A percentile compares a stretch with the other conserved stretches of the same genome.
phyloP scores from a whole-genome alignment of 2,888 invertebrate species.

The Tubulanus polymorphus region DNA sequence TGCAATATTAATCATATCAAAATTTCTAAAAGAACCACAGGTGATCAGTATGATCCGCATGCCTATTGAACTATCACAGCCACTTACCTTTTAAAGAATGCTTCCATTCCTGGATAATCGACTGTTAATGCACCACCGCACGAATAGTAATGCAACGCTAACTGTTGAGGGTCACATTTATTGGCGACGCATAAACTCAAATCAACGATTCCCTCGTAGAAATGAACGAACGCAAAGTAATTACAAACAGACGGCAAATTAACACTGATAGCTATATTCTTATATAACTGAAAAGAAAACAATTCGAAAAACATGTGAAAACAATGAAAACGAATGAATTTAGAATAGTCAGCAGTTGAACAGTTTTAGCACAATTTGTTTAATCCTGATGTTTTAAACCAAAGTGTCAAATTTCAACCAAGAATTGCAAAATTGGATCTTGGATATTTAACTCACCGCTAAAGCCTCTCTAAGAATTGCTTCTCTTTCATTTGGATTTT shows the following conservation, averaged over 20 bases:
- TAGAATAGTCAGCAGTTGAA: no score
- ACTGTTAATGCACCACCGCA: slow-evolving; percentile 77
- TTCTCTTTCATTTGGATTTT: slow-evolving; percentile 71
- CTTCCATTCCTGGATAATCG: slow-evolving; percentile 76
- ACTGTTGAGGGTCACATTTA: slow-evolving; percentile 80
- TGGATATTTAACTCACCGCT: slow-evolving; percentile 54
- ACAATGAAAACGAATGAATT: no score
- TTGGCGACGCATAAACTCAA: slow-evolving; percentile 78
- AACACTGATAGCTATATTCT: slow-evolving; percentile 81
- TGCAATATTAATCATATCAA: no score
- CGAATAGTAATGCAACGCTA: slow-evolving; percentile 82
- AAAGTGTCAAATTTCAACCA: no score
- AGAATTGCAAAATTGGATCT: no score
- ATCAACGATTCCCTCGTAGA: slow-evolving; percentile 85
- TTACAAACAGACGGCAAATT: slow-evolving; percentile 80
- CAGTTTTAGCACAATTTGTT: no score
- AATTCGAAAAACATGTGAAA: no score
- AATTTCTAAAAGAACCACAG: no score
- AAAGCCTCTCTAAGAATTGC: slow-evolving; percentile 72
- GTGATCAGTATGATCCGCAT: no score
- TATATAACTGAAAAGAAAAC: slow-evolving; percentile 61
- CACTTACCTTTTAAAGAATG: slow-evolving; percentile 56
- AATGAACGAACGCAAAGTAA: slow-evolving; percentile 70
- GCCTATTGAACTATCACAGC: no score
- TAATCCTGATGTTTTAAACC: no score